A percentile compares a stretch with the other conserved stretches of the same genome.
Evolutionary conservation across 1,140 invertebrate genomes (phyloP).

Genomic region (Cydia pomonella): DNA sequence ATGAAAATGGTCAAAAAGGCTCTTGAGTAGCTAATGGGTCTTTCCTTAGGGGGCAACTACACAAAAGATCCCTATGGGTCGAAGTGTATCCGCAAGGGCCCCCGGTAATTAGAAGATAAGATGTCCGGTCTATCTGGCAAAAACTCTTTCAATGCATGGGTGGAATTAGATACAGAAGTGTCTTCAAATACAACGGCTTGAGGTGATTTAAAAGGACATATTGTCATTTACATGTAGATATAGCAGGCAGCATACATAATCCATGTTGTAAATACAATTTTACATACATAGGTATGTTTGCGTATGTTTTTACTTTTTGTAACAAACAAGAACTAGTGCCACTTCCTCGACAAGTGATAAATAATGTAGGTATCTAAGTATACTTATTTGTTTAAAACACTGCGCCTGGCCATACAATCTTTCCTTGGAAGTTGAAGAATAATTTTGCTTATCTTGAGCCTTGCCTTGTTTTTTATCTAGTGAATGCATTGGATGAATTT

Average conservation of each 20-base stretch:
- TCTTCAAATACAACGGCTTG: too few relatives aligned
- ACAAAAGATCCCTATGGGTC: too few relatives aligned
- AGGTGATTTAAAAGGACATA: too few relatives aligned
- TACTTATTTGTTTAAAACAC: slow-evolving; percentile 36
- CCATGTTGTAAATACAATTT: background rate
- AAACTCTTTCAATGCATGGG: too few relatives aligned
- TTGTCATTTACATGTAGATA: too few relatives aligned
- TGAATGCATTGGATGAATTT: background rate
- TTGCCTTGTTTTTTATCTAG: background rate
- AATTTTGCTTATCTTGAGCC: background rate
- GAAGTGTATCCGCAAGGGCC: too few relatives aligned
- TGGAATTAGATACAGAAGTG: too few relatives aligned
- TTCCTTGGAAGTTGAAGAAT: background rate
- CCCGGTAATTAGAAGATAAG: too few relatives aligned
- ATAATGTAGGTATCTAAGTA: background rate
- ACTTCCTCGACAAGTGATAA: background rate
- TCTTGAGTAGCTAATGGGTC: too few relatives aligned
- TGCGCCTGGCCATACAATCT: slow-evolving; percentile 14
- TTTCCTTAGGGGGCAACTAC: too few relatives aligned
- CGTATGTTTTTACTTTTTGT: background rate
- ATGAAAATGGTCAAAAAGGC: too few relatives aligned
- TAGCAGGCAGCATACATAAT: background rate
- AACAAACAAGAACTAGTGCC: background rate
- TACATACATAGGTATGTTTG: background rate
- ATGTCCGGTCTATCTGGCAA: too few relatives aligned